Evolutionary conservation across 2,113 vertebrate genomes (phyloP).

Genomic region (Mugil cephalus): DNA sequence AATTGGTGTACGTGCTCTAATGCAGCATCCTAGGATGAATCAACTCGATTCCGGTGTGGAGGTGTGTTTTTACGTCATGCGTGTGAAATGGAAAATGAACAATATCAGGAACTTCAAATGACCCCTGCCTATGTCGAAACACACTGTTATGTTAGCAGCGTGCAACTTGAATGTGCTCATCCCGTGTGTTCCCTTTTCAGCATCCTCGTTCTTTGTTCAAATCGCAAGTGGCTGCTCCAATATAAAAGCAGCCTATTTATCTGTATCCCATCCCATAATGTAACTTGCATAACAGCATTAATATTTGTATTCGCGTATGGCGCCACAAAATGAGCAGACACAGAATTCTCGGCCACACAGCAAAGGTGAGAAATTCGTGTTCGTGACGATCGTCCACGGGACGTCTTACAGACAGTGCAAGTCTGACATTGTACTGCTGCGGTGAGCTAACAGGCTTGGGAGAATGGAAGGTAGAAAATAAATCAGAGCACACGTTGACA

Average conservation of each 20-base stretch:
- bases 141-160: constrained; percentile 14
- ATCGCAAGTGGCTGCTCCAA: constrained; percentile 4
- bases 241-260: constrained; percentile 24
- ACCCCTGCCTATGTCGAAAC: neutral
- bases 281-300: neutral
- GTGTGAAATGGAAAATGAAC: no score
- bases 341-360: neutral
- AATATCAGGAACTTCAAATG: no score
- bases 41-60: no score
- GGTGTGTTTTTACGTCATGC: no score
- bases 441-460: neutral
- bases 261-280: neutral
- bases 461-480: neutral
- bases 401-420: neutral
- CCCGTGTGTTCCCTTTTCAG: constrained; percentile 6
- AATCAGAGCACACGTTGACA: neutral
- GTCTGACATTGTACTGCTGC: neutral
- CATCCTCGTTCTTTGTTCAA: constrained; percentile 16
- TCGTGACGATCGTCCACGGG: neutral
- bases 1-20: neutral
- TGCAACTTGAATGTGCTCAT: constrained; percentile 3
- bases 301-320: neutral
- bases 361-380: neutral
- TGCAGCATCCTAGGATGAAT: no score
- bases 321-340: constrained; percentile 8